Evolutionary conservation across 2,888 invertebrate genomes (phyloP).

Genomic region (Gerris lacustris): DNA sequence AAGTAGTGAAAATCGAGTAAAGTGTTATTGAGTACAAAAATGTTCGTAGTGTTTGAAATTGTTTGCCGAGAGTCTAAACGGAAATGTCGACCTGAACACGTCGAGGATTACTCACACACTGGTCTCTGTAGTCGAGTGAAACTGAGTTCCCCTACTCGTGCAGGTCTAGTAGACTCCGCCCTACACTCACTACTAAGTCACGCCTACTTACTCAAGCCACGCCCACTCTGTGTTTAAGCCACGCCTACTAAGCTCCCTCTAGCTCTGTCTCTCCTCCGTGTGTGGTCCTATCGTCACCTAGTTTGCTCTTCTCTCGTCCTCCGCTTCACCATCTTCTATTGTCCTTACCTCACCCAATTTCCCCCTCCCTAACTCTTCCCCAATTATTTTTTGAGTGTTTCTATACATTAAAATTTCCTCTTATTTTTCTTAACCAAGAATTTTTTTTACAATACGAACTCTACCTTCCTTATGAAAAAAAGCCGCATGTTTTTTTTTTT

Average conservation of each 20-base stretch:
- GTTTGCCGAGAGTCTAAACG: too few species aligned
- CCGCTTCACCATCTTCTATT: neutral
- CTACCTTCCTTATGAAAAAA: too few species aligned
- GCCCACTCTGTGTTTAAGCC: neutral
- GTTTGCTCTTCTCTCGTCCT: neutral
- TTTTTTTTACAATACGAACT: too few species aligned
- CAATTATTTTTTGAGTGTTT: too few species aligned
- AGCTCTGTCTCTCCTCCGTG: neutral
- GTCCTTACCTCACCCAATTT: neutral
- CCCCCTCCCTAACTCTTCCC: neutral
- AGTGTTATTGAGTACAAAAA: too few species aligned
- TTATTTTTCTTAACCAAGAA: too few species aligned
- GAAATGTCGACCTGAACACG: neutral
- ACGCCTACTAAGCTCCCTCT: neutral
- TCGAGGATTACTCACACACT: conserved; percentile 1
- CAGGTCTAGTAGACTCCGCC: neutral
- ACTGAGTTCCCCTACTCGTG: neutral
- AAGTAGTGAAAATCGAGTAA: too few species aligned
- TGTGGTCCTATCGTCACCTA: conserved; percentile 10
- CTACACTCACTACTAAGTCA: neutral
- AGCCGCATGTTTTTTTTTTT: too few species aligned
- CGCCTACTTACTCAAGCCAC: neutral
- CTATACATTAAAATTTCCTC: too few species aligned
- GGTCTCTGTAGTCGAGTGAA: neutral
- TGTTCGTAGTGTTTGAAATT: too few species aligned